phyloP scores from a whole-genome alignment of 2,888 invertebrate genomes.

The Archips xylosteana region DNA sequence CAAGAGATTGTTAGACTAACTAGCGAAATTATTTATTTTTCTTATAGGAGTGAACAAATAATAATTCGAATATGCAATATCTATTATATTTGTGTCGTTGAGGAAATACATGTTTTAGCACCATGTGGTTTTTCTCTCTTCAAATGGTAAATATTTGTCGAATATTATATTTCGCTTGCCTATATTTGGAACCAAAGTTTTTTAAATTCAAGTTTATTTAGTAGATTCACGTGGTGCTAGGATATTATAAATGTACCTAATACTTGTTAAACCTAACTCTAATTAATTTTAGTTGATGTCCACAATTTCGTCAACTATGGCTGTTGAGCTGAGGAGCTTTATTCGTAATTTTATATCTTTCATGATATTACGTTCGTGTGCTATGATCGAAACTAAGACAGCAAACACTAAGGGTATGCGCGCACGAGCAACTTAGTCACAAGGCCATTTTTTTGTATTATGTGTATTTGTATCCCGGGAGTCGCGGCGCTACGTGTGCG shows the following conservation, averaged over 20 bases:
- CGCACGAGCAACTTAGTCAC: too few species aligned
- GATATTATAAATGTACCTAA: conserved; percentile 22
- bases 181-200: not conserved
- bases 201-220: not conserved
- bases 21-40: conserved; percentile 18
- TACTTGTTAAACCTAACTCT: conserved; percentile 11
- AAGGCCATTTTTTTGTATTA: too few species aligned
- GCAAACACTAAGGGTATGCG: not conserved
- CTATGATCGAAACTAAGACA: not conserved
- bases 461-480: too few species aligned
- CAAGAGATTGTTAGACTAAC: conserved; percentile 9
- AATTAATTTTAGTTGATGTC: conserved; percentile 17
- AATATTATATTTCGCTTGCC: not conserved
- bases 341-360: not conserved
- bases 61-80: not conserved
- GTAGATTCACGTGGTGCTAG: conserved; percentile 16
- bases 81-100: conserved; percentile 2
- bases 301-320: not conserved
- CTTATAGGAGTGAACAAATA: conserved; percentile 5
- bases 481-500: too few species aligned
- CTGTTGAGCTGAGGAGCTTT: too few species aligned
- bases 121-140: conserved; percentile 1
- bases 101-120: not conserved
- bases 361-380: not conserved
- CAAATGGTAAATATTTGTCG: not conserved